These are phyloP conservation scores for Nanorana parkeri DNA, from an alignment of 2,113 vertebrate species.

Conservation along the genomic window DNA sequence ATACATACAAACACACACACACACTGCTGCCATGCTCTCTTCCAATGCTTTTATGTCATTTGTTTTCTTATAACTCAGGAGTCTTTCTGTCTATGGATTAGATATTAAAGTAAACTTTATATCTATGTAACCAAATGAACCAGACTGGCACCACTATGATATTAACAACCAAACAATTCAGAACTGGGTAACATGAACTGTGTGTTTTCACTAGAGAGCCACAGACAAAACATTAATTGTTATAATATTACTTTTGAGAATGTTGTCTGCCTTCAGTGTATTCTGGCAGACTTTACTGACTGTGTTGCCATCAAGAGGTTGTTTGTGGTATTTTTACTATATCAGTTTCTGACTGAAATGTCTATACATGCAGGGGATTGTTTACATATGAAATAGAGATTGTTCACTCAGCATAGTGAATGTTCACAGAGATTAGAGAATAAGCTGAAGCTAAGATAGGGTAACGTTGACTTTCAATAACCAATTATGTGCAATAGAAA, in stretches of 20 bases:
- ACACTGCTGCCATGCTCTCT: constrained; percentile 8
- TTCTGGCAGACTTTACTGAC: constrained; percentile 11
- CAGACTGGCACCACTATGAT: constrained; percentile 31
- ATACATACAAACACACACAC: constrained; percentile 32
- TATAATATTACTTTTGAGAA: constrained; percentile 40
- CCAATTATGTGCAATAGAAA: no score
- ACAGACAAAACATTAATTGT: constrained; percentile 53
- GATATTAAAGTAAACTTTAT: constrained; percentile 36
- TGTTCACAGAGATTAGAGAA: no score
- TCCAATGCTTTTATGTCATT: constrained; percentile 37
- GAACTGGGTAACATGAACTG: constrained; percentile 32
- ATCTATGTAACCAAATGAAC: background rate
- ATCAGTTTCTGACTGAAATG: background rate
- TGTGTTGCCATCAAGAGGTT: constrained; percentile 64
- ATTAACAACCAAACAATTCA: constrained; percentile 25
- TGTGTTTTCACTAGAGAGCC: constrained; percentile 25
- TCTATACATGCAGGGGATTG: no score
- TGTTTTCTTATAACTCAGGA: constrained; percentile 47
- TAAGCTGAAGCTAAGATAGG: no score
- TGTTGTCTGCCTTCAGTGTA: background rate
- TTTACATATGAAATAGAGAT: no score
- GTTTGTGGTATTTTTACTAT: constrained; percentile 42
- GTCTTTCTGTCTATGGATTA: constrained; percentile 55
- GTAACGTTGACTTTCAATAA: no score
- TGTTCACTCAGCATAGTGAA: no score